These are phyloP conservation scores for Grus americana DNA, from an alignment of 2,113 vertebrate genomes.

Conservation along the genomic window DNA sequence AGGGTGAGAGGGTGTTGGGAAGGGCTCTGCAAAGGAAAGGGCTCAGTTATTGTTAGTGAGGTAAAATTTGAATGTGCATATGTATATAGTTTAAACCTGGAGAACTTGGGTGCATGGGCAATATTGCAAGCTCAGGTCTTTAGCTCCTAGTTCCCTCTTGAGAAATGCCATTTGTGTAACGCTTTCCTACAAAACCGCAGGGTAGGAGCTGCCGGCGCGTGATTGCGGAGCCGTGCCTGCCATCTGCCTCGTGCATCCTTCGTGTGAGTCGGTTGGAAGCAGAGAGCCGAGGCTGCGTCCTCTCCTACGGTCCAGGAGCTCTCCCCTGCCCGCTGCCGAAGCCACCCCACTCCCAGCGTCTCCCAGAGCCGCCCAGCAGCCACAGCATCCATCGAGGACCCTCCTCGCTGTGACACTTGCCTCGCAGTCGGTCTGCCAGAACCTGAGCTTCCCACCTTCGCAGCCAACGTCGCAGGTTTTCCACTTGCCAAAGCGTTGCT, in stretches of 20 bases:
- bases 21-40: not conserved
- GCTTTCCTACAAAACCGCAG: not conserved
- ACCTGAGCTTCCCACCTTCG: not conserved
- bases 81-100: not conserved
- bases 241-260: not conserved
- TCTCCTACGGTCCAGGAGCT: not conserved
- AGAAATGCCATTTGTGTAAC: not conserved
- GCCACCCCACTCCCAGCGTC: not conserved
- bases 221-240: not conserved
- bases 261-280: rapidly evolving
- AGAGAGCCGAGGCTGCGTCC: not conserved
- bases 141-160: not conserved
- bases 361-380: not conserved
- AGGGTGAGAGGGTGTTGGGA: not conserved
- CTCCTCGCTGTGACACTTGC: not conserved
- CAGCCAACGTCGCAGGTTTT: not conserved
- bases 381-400: not conserved
- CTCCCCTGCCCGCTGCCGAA: not conserved
- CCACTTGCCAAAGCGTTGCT: not conserved
- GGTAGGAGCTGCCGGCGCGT: not conserved
- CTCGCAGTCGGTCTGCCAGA: not conserved
- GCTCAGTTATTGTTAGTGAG: not conserved
- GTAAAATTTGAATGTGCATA: not conserved
- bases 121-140: not conserved
- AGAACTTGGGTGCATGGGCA: not conserved